Evolutionary conservation across 1,140 invertebrate species (phyloP).

Genomic region (Drosophila neocordata): DNA sequence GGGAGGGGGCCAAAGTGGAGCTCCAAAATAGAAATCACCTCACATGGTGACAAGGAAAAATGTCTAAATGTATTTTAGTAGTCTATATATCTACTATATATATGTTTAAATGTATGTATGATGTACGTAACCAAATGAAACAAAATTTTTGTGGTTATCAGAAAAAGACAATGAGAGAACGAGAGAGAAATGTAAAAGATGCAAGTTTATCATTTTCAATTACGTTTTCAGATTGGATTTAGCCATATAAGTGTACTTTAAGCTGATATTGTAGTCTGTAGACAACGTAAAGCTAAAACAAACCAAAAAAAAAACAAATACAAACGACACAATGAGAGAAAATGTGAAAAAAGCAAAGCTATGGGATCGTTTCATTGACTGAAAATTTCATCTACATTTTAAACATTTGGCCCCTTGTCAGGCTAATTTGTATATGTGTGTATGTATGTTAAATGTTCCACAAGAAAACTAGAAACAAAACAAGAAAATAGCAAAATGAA

Average conservation of each 20-base stretch:
- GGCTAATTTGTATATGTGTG: not conserved
- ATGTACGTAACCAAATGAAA: conserved; percentile 38
- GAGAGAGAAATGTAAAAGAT: conserved; percentile 6
- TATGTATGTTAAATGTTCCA: too few relatives aligned
- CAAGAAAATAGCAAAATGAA: conserved; percentile 17
- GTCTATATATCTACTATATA: conserved; percentile 13
- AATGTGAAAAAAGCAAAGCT: conserved; percentile 17
- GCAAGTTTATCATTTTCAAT: conserved; percentile 7
- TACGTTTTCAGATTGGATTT: conserved; percentile 32
- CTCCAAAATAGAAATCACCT: conserved; percentile 12
- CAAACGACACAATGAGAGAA: not conserved
- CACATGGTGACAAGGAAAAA: conserved; percentile 14
- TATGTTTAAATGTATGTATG: conserved; percentile 27
- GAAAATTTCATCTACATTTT: conserved; percentile 47
- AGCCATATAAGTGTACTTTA: conserved; percentile 8
- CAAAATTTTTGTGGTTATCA: conserved; percentile 23
- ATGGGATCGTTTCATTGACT: conserved; percentile 60
- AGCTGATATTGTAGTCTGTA: conserved; percentile 16
- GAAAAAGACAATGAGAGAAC: not conserved
- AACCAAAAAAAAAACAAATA: not conserved
- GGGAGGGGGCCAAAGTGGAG: conserved; percentile 3
- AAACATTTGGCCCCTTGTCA: conserved; percentile 15
- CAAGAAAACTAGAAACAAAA: too few relatives aligned
- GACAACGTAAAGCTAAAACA: conserved; percentile 8
- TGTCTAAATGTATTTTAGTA: conserved; percentile 56